phyloP scores from a whole-genome alignment of 2,797 vertebrate species.

The Ciconia nigra region DNA sequence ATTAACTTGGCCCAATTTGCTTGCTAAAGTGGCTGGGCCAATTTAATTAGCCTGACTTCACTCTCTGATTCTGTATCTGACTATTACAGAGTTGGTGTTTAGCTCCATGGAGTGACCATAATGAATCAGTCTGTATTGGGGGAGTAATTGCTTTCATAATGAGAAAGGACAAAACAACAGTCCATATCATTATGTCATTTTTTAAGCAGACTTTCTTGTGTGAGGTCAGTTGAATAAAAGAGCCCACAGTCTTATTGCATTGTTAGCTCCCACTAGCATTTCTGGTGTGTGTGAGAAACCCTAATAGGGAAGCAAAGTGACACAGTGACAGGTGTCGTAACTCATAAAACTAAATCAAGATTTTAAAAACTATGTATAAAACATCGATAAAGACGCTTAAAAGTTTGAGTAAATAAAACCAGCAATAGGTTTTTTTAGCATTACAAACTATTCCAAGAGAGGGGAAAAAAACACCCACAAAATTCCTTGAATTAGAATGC shows the following conservation, averaged over 20 bases:
- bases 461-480: background rate
- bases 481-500: background rate
- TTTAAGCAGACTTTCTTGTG: background rate
- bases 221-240: background rate
- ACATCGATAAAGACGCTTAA: background rate
- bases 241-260: background rate
- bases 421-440: background rate
- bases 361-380: background rate
- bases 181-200: background rate
- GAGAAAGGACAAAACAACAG: slow-evolving; percentile 13
- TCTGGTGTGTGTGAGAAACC: background rate
- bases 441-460: background rate
- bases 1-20: slow-evolving; percentile 45
- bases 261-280: background rate
- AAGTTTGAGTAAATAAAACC: background rate
- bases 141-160: slow-evolving; percentile 11
- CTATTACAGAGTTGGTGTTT: background rate
- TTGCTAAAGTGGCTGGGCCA: slow-evolving; percentile 23
- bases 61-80: slow-evolving; percentile 34
- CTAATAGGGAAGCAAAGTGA: background rate
- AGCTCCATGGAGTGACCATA: background rate
- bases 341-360: background rate
- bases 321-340: background rate
- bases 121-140: background rate
- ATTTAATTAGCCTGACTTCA: slow-evolving; percentile 56